Conservation (phyloP, 2,113 vertebrate genomes). For the Eira barbara region DNA sequence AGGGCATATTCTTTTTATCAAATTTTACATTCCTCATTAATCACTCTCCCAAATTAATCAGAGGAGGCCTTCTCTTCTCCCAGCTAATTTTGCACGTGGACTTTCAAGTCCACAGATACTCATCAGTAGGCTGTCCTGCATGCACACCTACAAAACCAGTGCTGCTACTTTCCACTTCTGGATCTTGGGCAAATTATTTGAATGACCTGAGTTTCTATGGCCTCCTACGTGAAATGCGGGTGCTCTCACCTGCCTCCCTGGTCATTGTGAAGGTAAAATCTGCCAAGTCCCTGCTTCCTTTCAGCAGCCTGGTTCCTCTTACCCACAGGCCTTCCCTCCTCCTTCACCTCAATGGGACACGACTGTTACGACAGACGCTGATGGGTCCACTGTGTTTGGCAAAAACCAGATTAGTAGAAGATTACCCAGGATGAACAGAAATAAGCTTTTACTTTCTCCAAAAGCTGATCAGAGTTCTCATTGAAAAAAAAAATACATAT, state of each 20-base stretch:
- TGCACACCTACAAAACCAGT: background rate
- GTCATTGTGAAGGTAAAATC: background rate
- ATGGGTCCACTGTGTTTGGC: background rate
- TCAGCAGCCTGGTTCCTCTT: background rate
- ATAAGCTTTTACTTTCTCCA: background rate
- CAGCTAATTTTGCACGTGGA: constrained; percentile 31
- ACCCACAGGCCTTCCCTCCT: background rate
- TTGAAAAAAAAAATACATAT: background rate
- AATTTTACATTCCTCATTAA: constrained; percentile 53
- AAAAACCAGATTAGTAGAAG: background rate
- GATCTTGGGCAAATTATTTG: background rate
- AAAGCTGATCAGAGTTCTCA: constrained; percentile 11
- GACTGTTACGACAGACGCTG: background rate
- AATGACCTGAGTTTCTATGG: background rate
- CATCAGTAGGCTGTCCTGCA: background rate
- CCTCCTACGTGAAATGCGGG: background rate
- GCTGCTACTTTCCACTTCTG: background rate
- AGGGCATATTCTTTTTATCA: constrained; percentile 33
- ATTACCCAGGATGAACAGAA: background rate
- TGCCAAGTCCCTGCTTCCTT: background rate
- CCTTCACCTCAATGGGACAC: background rate
- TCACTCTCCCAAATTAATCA: constrained; percentile 56
- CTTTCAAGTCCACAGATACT: constrained; percentile 45
- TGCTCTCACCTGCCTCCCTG: background rate
- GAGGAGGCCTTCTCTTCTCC: background rate